Evolutionary conservation across 2,797 vertebrate species (phyloP).

Genomic region (Sorex maritimensis): DNA sequence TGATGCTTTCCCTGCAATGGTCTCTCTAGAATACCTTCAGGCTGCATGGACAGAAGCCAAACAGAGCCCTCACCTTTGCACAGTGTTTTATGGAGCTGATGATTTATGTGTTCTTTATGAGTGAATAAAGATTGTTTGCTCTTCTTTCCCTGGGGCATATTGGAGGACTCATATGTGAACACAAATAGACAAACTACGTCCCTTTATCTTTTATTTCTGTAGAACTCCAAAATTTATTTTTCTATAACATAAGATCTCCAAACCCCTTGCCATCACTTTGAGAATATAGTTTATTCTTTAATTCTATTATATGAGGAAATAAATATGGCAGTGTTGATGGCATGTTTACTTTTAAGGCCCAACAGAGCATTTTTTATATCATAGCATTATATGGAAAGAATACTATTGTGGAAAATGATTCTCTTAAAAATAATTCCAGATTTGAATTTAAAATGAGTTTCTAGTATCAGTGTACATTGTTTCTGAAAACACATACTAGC

Average conservation of each 20-base stretch:
- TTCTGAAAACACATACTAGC: conserved; percentile 19
- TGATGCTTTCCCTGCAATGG: conserved; percentile 76
- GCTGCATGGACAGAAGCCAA: conserved; percentile 87
- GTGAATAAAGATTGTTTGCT: background rate
- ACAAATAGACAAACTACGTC: conserved; percentile 69
- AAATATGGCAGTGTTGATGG: background rate
- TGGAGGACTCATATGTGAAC: conserved; percentile 77
- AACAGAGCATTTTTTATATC: conserved; percentile 42
- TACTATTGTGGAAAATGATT: background rate
- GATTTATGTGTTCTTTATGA: conserved; percentile 69
- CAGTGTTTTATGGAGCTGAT: conserved; percentile 70
- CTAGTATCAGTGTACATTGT: background rate
- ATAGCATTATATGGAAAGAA: background rate
- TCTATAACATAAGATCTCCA: background rate
- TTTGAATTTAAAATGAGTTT: conserved; percentile 22
- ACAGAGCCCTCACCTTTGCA: conserved; percentile 84
- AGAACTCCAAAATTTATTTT: background rate
- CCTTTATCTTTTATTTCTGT: background rate
- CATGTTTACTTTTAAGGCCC: background rate
- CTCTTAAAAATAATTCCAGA: conserved; percentile 1
- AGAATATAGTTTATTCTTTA: conserved; percentile 1
- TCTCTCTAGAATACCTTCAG: conserved; percentile 85
- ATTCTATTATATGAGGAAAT: background rate
- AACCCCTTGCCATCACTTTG: background rate
- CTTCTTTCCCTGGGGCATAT: conserved; percentile 74